Base-by-base conservation (phyloP, 1,140 invertebrate genomes). In the Drosophila serrata region DNA sequence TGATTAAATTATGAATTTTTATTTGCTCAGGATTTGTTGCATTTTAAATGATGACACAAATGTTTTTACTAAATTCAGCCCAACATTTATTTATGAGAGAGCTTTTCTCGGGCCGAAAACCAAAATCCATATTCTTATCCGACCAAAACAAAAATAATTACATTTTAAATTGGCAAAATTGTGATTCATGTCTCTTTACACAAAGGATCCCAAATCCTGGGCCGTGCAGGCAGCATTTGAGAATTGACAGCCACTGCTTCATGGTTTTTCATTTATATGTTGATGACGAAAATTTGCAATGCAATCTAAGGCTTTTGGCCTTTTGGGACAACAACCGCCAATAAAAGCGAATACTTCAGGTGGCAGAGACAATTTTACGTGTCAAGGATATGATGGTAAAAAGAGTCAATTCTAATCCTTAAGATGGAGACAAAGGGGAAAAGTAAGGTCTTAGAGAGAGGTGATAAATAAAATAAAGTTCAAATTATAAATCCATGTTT, bases 211-310 rank as follows among this genome's bases (percentile, higher is more conserved):
- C 46, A 59, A 56, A 62, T 75, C 48, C 63, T 39, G 42, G 27
- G 19, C 42, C 75, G 75, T 78, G 43, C 29, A 46, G 53, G 31
- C 29, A 29, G 43, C 29, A 13, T 58, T 35, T 33, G 1, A 24
- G 49, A 43, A 72, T 72, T 72, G 69, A 61, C 56, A 70, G 49
- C 29, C 46, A 49, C 42, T 35, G 45, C 42, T 45, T 49, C 53
- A 58, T 61, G 35, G 56, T 61, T 37, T 73, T 81, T 90, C 77
- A 88, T 88, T 88, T 88, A 80, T 88, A 88, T 88, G 85, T 90
- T 88, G 84, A 88, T 88, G 77, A 84, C 85, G n/a, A 74, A 80
- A 88, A 88, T 90, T 84, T 90, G 67, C 73, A 84, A 90, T 81
- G 84, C 84, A 88, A 88, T 90, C 84, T 68, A 55, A 40, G 84